Evolutionary conservation across 2,113 vertebrate genomes (phyloP).

Genomic region (Dicaeum eximium): DNA sequence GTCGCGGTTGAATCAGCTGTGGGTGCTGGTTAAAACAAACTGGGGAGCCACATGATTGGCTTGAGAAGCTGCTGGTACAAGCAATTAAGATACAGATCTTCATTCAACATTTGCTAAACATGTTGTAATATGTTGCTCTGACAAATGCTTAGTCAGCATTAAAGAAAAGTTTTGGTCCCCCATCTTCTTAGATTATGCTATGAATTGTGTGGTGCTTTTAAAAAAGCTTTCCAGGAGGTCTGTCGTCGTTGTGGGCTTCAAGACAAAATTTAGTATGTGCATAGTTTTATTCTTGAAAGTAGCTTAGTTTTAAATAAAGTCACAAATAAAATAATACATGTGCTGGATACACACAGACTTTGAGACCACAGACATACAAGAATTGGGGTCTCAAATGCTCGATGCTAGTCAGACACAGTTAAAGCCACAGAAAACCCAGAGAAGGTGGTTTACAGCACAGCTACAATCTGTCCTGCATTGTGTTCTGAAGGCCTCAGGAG

Average conservation of each 20-base stretch:
- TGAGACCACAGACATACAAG: rapidly evolving
- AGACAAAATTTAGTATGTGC: not conserved
- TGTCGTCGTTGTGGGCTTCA: not conserved
- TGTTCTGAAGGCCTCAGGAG: not conserved
- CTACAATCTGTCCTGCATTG: not conserved
- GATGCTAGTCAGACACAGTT: rapidly evolving
- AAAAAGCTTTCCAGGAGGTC: not conserved
- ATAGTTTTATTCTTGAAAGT: not conserved
- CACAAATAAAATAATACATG: too few species aligned
- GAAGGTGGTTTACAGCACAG: not conserved
- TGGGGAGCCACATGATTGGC: rapidly evolving
- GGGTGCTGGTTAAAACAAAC: not conserved
- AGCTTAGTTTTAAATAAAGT: not conserved
- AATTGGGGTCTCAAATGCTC: rapidly evolving
- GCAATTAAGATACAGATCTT: not conserved
- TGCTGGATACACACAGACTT: not conserved
- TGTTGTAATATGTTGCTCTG: not conserved
- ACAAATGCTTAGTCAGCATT: not conserved
- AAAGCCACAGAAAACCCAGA: not conserved
- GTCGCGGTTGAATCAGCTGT: rapidly evolving
- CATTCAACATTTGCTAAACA: not conserved
- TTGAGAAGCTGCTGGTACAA: not conserved
- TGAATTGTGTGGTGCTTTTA: not conserved
- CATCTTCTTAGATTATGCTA: not conserved
- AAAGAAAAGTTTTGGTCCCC: not conserved